These are phyloP conservation scores for Poecilia wingei DNA, from an alignment of 2,797 vertebrate species.

Conservation along the genomic window DNA sequence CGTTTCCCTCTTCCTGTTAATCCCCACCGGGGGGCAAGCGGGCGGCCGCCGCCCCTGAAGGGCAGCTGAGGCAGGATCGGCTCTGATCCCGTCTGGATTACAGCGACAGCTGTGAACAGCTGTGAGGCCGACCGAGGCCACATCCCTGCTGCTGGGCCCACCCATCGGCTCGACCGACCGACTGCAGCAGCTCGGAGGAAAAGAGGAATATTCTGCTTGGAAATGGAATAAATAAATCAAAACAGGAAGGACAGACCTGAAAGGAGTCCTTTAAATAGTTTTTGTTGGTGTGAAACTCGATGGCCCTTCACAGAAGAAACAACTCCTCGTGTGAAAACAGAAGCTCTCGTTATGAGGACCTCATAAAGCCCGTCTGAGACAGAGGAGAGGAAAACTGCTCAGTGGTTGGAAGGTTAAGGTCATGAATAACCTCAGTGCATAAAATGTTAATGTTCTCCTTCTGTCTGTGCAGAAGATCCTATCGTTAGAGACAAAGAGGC, in stretches of 20 bases:
- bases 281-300: not conserved
- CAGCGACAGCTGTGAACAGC: not conserved
- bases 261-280: not conserved
- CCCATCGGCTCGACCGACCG: not conserved
- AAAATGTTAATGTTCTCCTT: constrained; percentile 50
- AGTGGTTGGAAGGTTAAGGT: constrained; percentile 38
- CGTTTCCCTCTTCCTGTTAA: not conserved
- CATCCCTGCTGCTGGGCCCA: not conserved
- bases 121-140: not conserved
- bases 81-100: not conserved
- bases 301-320: too few relatives aligned
- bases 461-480: constrained; percentile 47
- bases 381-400: constrained; percentile 36
- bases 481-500: constrained; percentile 50
- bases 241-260: not conserved
- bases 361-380: constrained; percentile 25
- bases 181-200: not conserved
- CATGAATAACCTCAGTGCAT: constrained; percentile 25
- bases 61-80: not conserved
- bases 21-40: not conserved
- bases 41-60: not conserved
- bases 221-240: not conserved
- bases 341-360: not conserved
- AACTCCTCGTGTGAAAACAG: not conserved
- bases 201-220: not conserved